A percentile compares a stretch with the other conserved stretches of the same genome.
phyloP scores from a whole-genome alignment of 1,140 invertebrate species.

The Drosophila athabasca region DNA sequence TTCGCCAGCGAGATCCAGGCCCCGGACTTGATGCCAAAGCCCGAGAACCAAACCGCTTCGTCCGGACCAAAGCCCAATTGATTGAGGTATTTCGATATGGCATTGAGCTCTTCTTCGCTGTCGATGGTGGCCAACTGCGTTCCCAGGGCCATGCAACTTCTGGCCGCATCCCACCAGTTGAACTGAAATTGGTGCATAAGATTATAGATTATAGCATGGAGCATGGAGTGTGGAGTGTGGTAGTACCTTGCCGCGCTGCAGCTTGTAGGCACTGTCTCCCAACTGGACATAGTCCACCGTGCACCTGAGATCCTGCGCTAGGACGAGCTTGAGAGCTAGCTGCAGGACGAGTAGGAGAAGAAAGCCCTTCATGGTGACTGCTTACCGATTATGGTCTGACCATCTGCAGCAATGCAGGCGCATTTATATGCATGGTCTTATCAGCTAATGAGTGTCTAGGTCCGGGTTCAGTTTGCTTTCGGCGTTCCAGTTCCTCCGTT shows the following conservation, averaged over 20 bases:
- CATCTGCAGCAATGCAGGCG: background rate
- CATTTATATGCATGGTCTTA: slow-evolving; percentile 16
- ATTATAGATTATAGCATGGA: too few species aligned
- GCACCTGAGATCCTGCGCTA: background rate
- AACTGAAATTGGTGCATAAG: background rate
- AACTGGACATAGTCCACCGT: background rate
- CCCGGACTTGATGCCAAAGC: slow-evolving; percentile 4
- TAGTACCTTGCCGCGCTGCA: background rate
- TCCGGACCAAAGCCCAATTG: background rate
- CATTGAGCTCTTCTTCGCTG: slow-evolving; percentile 9
- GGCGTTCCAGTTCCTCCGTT: background rate
- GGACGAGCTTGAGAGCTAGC: background rate
- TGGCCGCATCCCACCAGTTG: slow-evolving; percentile 14
- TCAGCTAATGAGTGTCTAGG: background rate
- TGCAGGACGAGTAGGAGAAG: background rate
- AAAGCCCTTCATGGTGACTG: background rate
- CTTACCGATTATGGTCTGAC: background rate
- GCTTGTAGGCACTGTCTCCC: background rate
- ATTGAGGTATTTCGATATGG: slow-evolving; percentile 2
- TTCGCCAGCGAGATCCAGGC: slow-evolving; percentile 13
- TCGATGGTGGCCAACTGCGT: background rate
- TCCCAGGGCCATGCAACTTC: slow-evolving; percentile 4
- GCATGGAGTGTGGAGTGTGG: background rate
- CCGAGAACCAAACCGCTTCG: background rate
- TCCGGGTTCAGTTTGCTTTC: slow-evolving; percentile 13